Evolutionary conservation across 2,888 invertebrate genomes (phyloP).

Genomic region (Tanytarsus gracilentus): DNA sequence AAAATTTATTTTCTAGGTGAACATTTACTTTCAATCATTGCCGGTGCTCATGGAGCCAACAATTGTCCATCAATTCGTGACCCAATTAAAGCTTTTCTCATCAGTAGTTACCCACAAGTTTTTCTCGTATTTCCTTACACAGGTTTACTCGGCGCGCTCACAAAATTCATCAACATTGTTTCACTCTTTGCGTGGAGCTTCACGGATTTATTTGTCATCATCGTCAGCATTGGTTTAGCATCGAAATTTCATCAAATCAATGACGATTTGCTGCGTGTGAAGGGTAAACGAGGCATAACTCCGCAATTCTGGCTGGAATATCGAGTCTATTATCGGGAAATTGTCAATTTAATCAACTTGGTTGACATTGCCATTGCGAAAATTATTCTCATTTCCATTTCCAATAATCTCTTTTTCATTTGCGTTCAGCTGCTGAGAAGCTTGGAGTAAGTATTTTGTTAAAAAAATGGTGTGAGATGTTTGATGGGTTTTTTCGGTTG

Average conservation of each 20-base stretch:
- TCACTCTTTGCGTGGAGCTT: constrained; percentile 65
- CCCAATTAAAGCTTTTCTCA: constrained; percentile 14
- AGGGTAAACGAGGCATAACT: constrained; percentile 43
- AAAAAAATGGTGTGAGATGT: background rate
- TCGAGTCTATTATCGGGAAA: constrained; percentile 46
- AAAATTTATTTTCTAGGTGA: constrained; percentile 18
- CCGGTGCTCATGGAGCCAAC: constrained; percentile 5
- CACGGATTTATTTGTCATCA: constrained; percentile 62
- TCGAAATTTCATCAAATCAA: constrained; percentile 58
- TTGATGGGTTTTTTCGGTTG: background rate
- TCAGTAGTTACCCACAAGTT: constrained; percentile 11
- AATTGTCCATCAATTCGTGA: constrained; percentile 19
- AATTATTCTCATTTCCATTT: constrained; percentile 48
- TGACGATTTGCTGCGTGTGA: constrained; percentile 43
- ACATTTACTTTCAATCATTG: constrained; percentile 18
- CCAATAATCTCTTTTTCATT: constrained; percentile 52
- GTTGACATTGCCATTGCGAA: constrained; percentile 46
- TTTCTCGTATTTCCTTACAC: constrained; percentile 1
- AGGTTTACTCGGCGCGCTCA: background rate
- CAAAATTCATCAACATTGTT: constrained; percentile 46
- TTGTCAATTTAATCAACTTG: constrained; percentile 45
- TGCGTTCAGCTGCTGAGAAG: constrained; percentile 50
- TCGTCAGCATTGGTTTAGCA: constrained; percentile 60
- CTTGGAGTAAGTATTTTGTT: constrained; percentile 38
- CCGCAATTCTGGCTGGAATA: constrained; percentile 46